Evolutionary conservation across 2,888 invertebrate genomes (phyloP), one percentile per base, ranked within the genome.

Genomic region (Andrena dorsata): DNA sequence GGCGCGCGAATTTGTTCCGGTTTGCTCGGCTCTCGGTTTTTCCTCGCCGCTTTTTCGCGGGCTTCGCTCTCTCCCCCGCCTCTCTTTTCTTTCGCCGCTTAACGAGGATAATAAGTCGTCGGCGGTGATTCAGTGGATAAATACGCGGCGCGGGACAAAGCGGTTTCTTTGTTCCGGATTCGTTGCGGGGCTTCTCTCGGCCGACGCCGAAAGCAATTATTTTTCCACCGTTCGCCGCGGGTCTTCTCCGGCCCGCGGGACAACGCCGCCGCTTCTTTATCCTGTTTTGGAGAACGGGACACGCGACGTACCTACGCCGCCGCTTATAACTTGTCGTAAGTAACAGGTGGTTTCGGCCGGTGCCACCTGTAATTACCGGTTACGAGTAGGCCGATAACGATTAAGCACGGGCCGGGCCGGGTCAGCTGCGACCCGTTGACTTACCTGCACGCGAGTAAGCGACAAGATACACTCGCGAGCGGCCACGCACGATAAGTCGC

Each of bases 291-390:
- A 13, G 13, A 5, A 56, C 23, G 56, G 32, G 32, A 7, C n/a
- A 28, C 8, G 28, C 20, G 16, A 47, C 68, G 49, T 51, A 47
- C 68, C 41, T 51, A 64, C 68, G 66, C 56, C 80, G 76, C 69
- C 80, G 83, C 73, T 86, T 84, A 71, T 72, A 84, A 79, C 77
- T 74, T 69, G 71, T 77, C 79, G 77, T 83, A 83, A 80, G 88
- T 90, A 90, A 90, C 90, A 90, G 90, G 90, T 90, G 90, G 87
- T 86, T 82, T 83, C 76, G 88, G 75, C 76, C 79, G 84, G 76
- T 84, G 87, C 80, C 83, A 86, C 85, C 86, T 83, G 88, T 86
- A 89, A 90, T 90, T 90, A 88, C 90, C 85, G 87, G 88, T 90
- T 85, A 87, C 85, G 82, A 84, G 41, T 71, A 78, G 23, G 60